Conservation (phyloP, 1,140 invertebrate species). For the Ruditapes philippinarum region DNA sequence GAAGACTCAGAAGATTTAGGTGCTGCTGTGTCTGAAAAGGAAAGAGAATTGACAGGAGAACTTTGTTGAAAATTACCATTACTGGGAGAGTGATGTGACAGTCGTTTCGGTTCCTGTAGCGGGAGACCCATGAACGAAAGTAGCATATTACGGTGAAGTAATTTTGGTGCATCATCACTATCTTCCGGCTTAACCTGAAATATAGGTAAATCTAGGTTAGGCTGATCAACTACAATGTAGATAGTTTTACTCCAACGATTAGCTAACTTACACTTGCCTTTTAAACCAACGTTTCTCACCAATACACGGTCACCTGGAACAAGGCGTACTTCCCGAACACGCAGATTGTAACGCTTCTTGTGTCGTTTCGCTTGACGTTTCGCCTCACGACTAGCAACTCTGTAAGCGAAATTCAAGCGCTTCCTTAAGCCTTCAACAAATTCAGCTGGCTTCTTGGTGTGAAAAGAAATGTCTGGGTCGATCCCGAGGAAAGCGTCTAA, state of each 20-base stretch:
- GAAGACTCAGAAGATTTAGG: too few relatives aligned
- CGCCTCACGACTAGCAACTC: not conserved
- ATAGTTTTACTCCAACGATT: not conserved
- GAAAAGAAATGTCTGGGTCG: not conserved
- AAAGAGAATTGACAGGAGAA: too few relatives aligned
- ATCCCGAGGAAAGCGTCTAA: constrained; percentile 20
- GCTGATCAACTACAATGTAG: constrained; percentile 6
- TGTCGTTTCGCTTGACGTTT: constrained; percentile 22
- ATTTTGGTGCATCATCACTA: not conserved
- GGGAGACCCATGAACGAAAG: constrained; percentile 4
- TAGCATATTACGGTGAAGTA: constrained; percentile 7
- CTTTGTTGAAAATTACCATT: too few relatives aligned
- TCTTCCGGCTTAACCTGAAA: not conserved
- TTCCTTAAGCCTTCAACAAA: constrained; percentile 33
- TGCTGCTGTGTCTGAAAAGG: too few relatives aligned
- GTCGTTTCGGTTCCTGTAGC: not conserved
- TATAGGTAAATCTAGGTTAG: constrained; percentile 24
- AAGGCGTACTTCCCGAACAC: constrained; percentile 13
- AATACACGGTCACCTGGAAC: constrained; percentile 54
- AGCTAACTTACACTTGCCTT: constrained; percentile 33
- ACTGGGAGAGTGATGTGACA: too few relatives aligned
- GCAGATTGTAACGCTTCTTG: constrained; percentile 28
- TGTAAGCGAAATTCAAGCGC: constrained; percentile 32
- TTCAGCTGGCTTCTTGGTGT: not conserved
- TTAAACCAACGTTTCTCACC: constrained; percentile 42